Base-by-base conservation (phyloP, 2,888 invertebrate genomes). In the Rhamphomyia laevipes region DNA sequence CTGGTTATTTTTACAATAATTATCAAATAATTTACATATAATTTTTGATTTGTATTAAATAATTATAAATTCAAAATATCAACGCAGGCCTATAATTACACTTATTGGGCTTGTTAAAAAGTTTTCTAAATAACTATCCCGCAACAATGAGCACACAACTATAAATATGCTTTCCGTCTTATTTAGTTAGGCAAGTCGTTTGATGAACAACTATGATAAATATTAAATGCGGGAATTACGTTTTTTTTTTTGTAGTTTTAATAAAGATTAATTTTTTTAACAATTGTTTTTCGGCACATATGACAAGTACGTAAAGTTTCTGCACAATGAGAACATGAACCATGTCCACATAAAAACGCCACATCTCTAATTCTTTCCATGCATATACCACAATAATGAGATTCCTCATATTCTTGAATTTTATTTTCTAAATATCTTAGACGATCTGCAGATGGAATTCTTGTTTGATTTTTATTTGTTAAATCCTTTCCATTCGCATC, bases 321-420 rank as follows among this genome's bases (percentile, higher is more conserved):
- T 0, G 89, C 84, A 64, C 91, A 91, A 57, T 79, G 78, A 47
- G 82, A 81, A 66, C 91, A 91, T 13, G 89, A 84, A 18, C 84
- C 84, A 61, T 91, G 91, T 2, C 91, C 91, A 61, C 91, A 91
- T n/a, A 89, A 73, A 66, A 91, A 91, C 18, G 84, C 89, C 17
- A 89, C 84, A 62, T 87, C 86, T 35, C 84, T 74, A 52, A 80
- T 77, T 33, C 86, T 74, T 62, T 91, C 90, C 89, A 91, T 87
- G 65, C 91, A 91, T 58, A 91, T 90, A 48, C 85, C 82, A 63
- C 91, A 91, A 64, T 82, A 81, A 60, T 86, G 83, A 16, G 86
- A 84, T 62, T 91, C 90, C 65, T 91, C 91, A 56, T 90, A 82
- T 69, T 90, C 89, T 41, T 84, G 84, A 52, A 90, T 82, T 69